phyloP scores from a whole-genome alignment of 1,140 invertebrate species.

The Calosoma granatense region DNA sequence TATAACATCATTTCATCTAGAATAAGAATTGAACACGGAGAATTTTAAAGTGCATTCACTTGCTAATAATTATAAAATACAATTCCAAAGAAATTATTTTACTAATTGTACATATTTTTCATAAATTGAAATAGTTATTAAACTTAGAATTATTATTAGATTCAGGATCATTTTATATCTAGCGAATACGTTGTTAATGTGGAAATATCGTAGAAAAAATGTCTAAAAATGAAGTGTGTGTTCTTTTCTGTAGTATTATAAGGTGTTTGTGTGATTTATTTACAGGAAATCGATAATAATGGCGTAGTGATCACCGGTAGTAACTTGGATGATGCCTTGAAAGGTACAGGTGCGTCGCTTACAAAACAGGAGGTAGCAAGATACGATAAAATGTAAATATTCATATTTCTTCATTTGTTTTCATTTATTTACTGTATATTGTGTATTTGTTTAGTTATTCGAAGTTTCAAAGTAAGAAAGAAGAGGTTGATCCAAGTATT shows the following conservation, averaged over 20 bases:
- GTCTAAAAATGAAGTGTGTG: constrained; percentile 8
- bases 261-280: background rate
- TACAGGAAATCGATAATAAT: constrained; percentile 13
- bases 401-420: constrained; percentile 15
- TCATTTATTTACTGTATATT: background rate
- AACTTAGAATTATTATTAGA: too few species aligned
- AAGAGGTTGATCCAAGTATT: background rate
- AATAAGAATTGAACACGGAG: too few species aligned
- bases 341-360: constrained; percentile 56
- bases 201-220: too few species aligned
- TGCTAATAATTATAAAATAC: too few species aligned
- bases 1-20: too few species aligned
- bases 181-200: too few species aligned
- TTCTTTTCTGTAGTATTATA: background rate
- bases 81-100: too few species aligned
- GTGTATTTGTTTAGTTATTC: background rate
- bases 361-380: constrained; percentile 45
- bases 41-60: too few species aligned
- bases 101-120: too few species aligned
- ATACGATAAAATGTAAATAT: constrained; percentile 51
- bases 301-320: constrained; percentile 33
- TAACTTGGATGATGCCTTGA: constrained; percentile 45
- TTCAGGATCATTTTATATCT: too few species aligned
- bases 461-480: background rate
- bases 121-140: too few species aligned